Conservation (phyloP, 2,888 invertebrate genomes). For the Stratiomys singularior region DNA sequence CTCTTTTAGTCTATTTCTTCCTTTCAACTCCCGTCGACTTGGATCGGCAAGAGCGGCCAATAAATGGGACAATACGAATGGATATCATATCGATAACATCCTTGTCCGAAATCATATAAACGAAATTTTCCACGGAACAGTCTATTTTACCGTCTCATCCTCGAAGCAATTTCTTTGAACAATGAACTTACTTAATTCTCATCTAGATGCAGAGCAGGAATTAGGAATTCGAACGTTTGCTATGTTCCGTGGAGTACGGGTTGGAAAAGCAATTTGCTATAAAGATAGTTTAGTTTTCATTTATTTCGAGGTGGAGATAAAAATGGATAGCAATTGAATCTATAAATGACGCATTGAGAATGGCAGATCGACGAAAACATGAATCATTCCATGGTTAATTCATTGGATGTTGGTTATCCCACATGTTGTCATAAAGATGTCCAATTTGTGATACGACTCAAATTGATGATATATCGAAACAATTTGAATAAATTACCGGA, state of each 20-base stretch:
- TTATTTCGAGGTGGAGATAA: neutral
- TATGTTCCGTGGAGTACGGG: no score
- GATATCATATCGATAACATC: neutral
- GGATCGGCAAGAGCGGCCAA: neutral
- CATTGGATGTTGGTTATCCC: neutral
- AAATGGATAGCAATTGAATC: neutral
- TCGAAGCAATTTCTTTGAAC: slow-evolving; percentile 3
- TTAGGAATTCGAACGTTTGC: neutral
- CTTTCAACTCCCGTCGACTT: neutral
- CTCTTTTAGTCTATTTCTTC: slow-evolving; percentile 32
- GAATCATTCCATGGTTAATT: neutral
- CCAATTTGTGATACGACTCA: slow-evolving; percentile 34
- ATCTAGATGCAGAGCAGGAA: neutral
- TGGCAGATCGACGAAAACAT: neutral
- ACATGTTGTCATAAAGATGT: slow-evolving; percentile 34
- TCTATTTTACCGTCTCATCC: neutral
- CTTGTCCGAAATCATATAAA: neutral
- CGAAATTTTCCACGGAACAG: neutral
- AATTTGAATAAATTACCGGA: slow-evolving; percentile 42
- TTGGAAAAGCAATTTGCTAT: neutral
- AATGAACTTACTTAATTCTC: neutral
- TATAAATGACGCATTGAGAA: neutral
- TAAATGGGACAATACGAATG: slow-evolving; percentile 6
- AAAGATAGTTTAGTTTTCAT: slow-evolving; percentile 20
- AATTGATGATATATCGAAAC: slow-evolving; percentile 20